Conservation (phyloP, 2,888 invertebrate genomes). For the Isotomurus palustris region DNA sequence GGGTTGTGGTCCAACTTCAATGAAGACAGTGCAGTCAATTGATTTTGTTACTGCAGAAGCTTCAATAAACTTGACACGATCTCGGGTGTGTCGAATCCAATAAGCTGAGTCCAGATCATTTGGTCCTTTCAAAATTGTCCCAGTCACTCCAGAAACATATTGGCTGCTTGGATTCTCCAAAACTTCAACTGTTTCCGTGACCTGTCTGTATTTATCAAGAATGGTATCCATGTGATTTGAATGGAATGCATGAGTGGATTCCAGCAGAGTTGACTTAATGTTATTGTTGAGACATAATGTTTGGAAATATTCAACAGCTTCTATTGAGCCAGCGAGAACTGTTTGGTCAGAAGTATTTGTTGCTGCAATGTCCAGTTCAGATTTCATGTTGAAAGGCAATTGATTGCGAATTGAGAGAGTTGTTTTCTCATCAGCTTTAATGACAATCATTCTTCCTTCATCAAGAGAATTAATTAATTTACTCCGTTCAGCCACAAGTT, state of each 20-base stretch:
- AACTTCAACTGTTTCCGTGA: background rate
- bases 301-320: conserved; percentile 5
- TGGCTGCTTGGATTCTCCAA: conserved; percentile 9
- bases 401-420: conserved; percentile 13
- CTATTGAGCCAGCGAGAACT: conserved; percentile 22
- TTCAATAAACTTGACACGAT: conserved; percentile 24
- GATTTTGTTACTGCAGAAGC: conserved; percentile 15
- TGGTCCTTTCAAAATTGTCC: conserved; percentile 11
- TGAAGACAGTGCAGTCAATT: conserved; percentile 20
- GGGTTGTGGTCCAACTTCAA: conserved; percentile 38
- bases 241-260: conserved; percentile 31
- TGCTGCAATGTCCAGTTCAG: conserved; percentile 32
- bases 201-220: conserved; percentile 6
- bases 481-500: conserved; percentile 28
- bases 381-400: conserved; percentile 6
- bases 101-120: conserved; percentile 21
- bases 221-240: conserved; percentile 30
- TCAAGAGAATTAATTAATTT: conserved; percentile 20
- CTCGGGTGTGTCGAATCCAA: conserved; percentile 27
- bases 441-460: conserved; percentile 29
- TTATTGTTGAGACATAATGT: conserved; percentile 10
- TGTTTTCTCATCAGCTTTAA: conserved; percentile 16
- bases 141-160: conserved; percentile 25
- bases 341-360: conserved; percentile 33
- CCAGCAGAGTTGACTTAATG: conserved; percentile 16